These are phyloP conservation scores for Eucera pruinosa DNA, from an alignment of 2,888 invertebrate genomes.

Conservation along the genomic window DNA sequence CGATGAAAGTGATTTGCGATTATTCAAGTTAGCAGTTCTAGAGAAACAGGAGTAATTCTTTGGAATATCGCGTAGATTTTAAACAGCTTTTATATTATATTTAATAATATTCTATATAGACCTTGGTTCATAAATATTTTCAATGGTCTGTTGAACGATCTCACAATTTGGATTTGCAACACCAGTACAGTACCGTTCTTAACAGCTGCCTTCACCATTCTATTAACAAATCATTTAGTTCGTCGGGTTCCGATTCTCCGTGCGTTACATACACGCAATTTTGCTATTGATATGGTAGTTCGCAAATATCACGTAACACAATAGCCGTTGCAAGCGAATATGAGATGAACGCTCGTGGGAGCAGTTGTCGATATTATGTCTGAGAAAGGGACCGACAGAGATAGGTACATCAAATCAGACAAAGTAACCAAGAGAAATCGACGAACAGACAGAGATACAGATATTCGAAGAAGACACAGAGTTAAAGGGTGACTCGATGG, in stretches of 20 bases:
- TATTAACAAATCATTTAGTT: conserved; percentile 41
- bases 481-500: too few relatives aligned
- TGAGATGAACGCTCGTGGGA: conserved; percentile 58
- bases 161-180: not conserved
- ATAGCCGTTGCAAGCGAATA: conserved; percentile 38
- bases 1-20: conserved; percentile 4
- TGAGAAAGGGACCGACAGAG: conserved; percentile 44
- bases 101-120: too few relatives aligned
- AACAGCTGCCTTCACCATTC: not conserved
- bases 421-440: conserved; percentile 10
- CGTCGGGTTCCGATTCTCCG: conserved; percentile 22
- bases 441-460: conserved; percentile 8
- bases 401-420: conserved; percentile 18
- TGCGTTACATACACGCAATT: conserved; percentile 34
- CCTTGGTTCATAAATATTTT: too few relatives aligned
- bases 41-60: not conserved
- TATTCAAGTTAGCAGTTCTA: not conserved
- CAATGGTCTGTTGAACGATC: too few relatives aligned
- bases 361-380: conserved; percentile 67
- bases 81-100: too few relatives aligned
- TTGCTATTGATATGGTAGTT: conserved; percentile 14
- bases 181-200: not conserved
- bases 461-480: not conserved
- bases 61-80: not conserved
- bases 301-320: conserved; percentile 64